A percentile compares a stretch with the other conserved stretches of the same genome.
Evolutionary conservation across 2,888 invertebrate genomes (phyloP).

Genomic region (Stratiomys singularior): DNA sequence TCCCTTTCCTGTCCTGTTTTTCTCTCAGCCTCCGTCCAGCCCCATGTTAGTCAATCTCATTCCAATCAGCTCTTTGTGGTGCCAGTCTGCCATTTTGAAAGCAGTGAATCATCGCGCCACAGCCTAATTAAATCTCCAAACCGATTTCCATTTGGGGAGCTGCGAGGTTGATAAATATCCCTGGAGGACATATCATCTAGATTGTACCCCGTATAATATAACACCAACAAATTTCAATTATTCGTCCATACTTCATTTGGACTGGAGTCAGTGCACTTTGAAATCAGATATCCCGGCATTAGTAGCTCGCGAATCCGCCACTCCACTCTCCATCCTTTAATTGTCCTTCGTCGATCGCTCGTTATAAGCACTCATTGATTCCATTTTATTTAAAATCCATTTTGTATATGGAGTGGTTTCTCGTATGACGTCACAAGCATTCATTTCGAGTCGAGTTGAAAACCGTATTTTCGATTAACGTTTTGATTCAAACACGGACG

Average conservation of each 20-base stretch:
- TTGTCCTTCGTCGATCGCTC: background rate
- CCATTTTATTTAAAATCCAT: slow-evolving; percentile 11
- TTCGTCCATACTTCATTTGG: background rate
- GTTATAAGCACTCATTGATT: slow-evolving; percentile 5
- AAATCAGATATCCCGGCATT: background rate
- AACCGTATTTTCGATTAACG: slow-evolving; percentile 19
- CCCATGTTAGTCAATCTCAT: background rate
- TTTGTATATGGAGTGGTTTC: slow-evolving; percentile 1
- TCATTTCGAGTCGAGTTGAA: background rate
- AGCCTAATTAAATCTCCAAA: slow-evolving; percentile 28
- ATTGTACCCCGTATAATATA: slow-evolving; percentile 1
- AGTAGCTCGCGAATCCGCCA: background rate
- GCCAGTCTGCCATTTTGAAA: background rate
- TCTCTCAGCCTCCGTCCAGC: background rate
- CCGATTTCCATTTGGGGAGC: slow-evolving; percentile 17
- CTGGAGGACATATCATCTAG: background rate
- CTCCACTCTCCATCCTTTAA: background rate
- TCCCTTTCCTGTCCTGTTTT: background rate
- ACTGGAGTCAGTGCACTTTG: background rate
- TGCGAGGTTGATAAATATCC: background rate
- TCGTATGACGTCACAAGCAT: slow-evolving; percentile 14
- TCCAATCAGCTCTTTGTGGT: background rate
- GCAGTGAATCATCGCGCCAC: slow-evolving; percentile 16
- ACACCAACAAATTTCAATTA: slow-evolving; percentile 6
- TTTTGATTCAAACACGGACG: background rate